Base-by-base conservation (phyloP, 1,140 invertebrate genomes). In the Sminthurides bifidus region DNA sequence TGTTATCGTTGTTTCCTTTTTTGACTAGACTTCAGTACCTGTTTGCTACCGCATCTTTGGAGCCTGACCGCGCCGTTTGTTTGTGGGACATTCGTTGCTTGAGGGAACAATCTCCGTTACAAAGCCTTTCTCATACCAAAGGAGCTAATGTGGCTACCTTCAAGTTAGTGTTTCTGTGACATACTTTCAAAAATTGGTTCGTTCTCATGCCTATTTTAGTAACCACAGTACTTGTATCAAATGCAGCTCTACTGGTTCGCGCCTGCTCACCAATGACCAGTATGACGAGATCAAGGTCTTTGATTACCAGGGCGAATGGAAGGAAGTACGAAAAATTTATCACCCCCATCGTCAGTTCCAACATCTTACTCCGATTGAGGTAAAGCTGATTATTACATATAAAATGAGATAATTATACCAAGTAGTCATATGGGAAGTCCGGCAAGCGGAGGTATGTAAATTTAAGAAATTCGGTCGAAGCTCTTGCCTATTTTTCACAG, bases 281-380 rank as follows among this genome's bases (percentile, higher is more conserved):
- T 8, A 38, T 8, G 54, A 61, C 44, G 57, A 59, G 43, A 59
- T 64, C 27, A 38, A 52, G 23, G 43, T 64, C 21, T n/a, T n/a
- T n/a, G n/a, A n/a, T n/a, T 64, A 64, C 43, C 54, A 58, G 38
- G 58, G 38, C 38, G 5, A 5, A 5, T 60, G 62, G 59, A 14
- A 55, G 15, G 23, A 56, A 5, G 30, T 14, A 2, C 30, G 30
- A 4, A 53, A 19, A 10, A 60, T 64, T 2, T 45, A 37, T 5
- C 63, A 64, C 31, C 56, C 46, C 5, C 63, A 64, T 40, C 52
- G 56, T n/a, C 63, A 64, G 31, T 64, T 64, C 29, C 63, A 64
- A 30, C 63, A 64, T 38, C 43, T 64, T 14, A 64, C 59, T 6
- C 37, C 55, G 24, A 54, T 64, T 41, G 49, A 58, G 35, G 59